These are phyloP conservation scores for Epirrhoe alternata DNA, from an alignment of 2,888 invertebrate genomes.

Conservation along the genomic window DNA sequence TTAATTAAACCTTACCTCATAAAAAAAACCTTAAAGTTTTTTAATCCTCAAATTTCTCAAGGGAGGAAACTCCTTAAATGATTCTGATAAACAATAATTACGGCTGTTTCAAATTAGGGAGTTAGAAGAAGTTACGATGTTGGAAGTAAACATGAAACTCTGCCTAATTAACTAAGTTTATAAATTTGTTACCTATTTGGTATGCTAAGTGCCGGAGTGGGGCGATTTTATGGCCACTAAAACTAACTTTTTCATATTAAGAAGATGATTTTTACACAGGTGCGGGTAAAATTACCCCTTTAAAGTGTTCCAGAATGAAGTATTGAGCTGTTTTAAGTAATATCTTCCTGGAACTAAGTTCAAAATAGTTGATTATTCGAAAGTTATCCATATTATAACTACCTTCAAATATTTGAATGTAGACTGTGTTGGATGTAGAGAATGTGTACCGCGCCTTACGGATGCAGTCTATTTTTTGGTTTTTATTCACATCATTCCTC, in stretches of 20 bases:
- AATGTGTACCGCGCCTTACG: too few species aligned
- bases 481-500: too few species aligned
- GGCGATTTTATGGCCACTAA: conserved; percentile 55
- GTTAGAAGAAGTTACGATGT: conserved; percentile 68
- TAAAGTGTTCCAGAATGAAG: too few species aligned
- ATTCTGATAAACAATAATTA: conserved; percentile 70
- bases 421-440: too few species aligned
- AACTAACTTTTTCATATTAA: conserved; percentile 56
- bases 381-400: too few species aligned
- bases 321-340: too few species aligned
- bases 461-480: too few species aligned
- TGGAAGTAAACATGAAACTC: conserved; percentile 75
- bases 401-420: too few species aligned
- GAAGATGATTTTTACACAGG: conserved; percentile 25
- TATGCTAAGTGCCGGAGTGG: conserved; percentile 71
- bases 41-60: conserved; percentile 55
- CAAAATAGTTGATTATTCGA: too few species aligned
- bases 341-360: too few species aligned
- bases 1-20: conserved; percentile 37
- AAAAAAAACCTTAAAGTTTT: conserved; percentile 49
- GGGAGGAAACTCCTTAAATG: conserved; percentile 56
- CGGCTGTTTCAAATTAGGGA: conserved; percentile 72
- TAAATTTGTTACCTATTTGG: conserved; percentile 82
- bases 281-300: neutral
- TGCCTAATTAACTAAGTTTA: conserved; percentile 79